These are phyloP conservation scores for Drosophila parthenogenetica DNA, from an alignment of 2,888 invertebrate species.

Conservation along the genomic window DNA sequence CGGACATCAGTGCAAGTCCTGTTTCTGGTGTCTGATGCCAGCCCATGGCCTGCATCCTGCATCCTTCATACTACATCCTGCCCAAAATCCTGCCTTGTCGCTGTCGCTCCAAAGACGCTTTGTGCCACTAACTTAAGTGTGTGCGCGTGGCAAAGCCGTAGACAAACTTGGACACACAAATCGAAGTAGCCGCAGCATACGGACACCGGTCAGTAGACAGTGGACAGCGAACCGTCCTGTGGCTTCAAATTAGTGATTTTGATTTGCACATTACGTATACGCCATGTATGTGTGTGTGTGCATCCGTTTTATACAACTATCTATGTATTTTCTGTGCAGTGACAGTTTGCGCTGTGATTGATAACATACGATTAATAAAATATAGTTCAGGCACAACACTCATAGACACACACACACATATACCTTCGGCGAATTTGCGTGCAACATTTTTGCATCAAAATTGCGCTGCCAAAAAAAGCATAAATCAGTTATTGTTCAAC, in stretches of 20 bases:
- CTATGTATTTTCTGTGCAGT: constrained; percentile 46
- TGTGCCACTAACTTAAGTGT: constrained; percentile 72
- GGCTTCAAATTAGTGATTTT: constrained; percentile 75
- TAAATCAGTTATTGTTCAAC: constrained; percentile 68
- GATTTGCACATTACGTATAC: constrained; percentile 79
- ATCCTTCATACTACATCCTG: constrained; percentile 13
- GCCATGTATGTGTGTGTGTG: constrained; percentile 37
- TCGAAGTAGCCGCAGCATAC: constrained; percentile 71
- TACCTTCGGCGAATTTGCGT: constrained; percentile 24
- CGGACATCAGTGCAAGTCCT: constrained; percentile 14
- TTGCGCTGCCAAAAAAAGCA: constrained; percentile 59
- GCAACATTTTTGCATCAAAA: constrained; percentile 62
- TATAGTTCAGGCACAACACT: constrained; percentile 63
- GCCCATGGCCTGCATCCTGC: constrained; percentile 20
- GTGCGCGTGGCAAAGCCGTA: constrained; percentile 74
- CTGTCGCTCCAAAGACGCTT: constrained; percentile 53
- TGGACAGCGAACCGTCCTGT: constrained; percentile 33
- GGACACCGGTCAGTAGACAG: neutral
- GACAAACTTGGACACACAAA: constrained; percentile 67
- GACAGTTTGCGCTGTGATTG: constrained; percentile 73
- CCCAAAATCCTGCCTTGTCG: neutral
- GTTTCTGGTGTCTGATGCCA: neutral
- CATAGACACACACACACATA: constrained; percentile 18
- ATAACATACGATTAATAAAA: constrained; percentile 81
- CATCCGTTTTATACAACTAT: constrained; percentile 6